Percentiles rank a stretch among this genome's conserved stretches.
Conservation (phyloP, 2,113 vertebrate genomes). For the Eudyptes chrysolophus region DNA sequence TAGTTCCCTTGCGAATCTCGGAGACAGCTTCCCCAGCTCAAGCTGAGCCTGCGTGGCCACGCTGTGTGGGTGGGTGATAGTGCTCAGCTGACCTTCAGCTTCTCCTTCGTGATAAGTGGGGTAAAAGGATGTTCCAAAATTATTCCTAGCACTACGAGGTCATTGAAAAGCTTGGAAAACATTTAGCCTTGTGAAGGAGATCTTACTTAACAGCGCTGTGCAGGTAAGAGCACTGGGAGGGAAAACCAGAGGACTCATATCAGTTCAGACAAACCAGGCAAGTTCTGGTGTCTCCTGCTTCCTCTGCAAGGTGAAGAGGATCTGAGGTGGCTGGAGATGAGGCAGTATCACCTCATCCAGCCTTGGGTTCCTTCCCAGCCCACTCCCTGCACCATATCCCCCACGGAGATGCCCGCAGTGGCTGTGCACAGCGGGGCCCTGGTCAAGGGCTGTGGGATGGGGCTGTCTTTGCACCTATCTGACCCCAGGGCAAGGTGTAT, state of each 20-base stretch:
- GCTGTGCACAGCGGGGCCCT: neutral
- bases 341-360: neutral
- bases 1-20: accelerated
- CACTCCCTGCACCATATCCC: neutral
- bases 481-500: neutral
- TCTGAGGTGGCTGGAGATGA: neutral
- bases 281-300: neutral
- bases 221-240: neutral
- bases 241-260: neutral
- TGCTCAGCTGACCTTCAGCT: neutral
- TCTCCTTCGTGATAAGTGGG: neutral
- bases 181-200: neutral
- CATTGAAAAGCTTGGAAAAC: neutral
- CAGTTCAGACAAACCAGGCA: neutral
- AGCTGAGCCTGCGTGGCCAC: neutral
- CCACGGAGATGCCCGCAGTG: accelerated
- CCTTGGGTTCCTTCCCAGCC: neutral
- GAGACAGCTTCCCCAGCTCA: neutral
- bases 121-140: neutral
- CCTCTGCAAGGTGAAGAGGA: neutral
- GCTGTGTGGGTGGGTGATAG: neutral
- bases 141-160: neutral
- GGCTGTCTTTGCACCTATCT: neutral
- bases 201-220: neutral
- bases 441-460: neutral